phyloP scores from a whole-genome alignment of 2,797 vertebrate species.

The Brotogeris chrysoptera region DNA sequence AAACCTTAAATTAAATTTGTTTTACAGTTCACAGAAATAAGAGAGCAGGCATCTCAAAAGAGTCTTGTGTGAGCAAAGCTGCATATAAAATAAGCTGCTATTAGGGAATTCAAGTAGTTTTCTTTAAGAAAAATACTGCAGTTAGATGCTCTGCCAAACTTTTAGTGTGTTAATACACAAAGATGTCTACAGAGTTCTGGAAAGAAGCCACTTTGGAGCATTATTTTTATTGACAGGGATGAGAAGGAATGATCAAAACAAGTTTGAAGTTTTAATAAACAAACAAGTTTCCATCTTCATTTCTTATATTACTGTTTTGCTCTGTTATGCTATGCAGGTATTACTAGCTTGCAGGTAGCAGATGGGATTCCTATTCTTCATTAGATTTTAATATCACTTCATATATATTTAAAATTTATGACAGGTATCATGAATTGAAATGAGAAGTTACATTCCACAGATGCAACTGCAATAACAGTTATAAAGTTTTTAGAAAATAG shows the following conservation, averaged over 20 bases:
- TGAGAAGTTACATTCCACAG: background rate
- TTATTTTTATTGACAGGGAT: background rate
- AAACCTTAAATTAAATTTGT: background rate
- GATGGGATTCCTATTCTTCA: conserved; percentile 14
- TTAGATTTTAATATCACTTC: conserved; percentile 45
- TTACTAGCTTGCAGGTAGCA: conserved; percentile 8
- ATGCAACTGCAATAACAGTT: conserved; percentile 24
- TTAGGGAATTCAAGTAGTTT: background rate
- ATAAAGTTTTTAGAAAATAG: conserved; percentile 20
- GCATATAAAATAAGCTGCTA: background rate
- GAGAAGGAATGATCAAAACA: conserved; percentile 27
- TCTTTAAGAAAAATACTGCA: background rate
- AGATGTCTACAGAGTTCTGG: background rate
- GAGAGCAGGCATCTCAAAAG: background rate
- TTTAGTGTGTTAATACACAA: background rate
- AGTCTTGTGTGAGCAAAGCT: background rate
- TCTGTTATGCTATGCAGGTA: background rate
- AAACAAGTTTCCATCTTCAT: background rate
- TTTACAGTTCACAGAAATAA: background rate
- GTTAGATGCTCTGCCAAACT: background rate
- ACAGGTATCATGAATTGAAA: conserved; percentile 52
- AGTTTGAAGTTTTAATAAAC: conserved; percentile 11
- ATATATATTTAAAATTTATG: conserved; percentile 59
- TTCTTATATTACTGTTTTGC: background rate
- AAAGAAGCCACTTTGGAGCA: background rate